Base-by-base conservation (phyloP, 1,140 invertebrate genomes). In the Maconellicoccus hirsutus region DNA sequence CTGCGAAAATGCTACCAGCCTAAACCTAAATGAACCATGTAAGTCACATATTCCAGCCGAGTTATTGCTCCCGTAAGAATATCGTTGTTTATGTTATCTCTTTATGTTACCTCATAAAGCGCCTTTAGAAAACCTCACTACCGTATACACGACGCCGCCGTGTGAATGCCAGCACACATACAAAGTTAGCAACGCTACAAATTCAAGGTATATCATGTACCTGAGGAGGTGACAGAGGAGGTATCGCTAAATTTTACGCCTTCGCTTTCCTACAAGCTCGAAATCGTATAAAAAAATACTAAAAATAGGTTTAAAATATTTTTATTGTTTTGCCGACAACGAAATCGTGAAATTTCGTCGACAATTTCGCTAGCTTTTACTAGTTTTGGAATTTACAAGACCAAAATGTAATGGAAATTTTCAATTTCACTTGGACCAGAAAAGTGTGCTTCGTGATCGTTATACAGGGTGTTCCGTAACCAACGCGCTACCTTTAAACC, bases 41-140 rank as follows among this genome's bases (percentile, higher is more conserved):
- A 52, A 52, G 42, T 52, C 42, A 52, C 42, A 52, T 52, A 52
- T 52, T 52, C 42, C 16, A 16, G n/a, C 42, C 42, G n/a, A 52
- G 42, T 52, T 52, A 52, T 52, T 52, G n/a, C 42, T 52, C 42
- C 42, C 42, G 42, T 19, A 52, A 52, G 42, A 52, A 52, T 52
- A 52, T 52, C 6, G 42, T 52, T 52, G 42, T 52, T 52, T 52
- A 52, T 52, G 42, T 52, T 52, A 52, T 52, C 42, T 52, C 42
- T 52, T 52, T 52, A 52, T 52, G 42, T 52, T 52, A 52, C 42
- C 42, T 52, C 42, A 52, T 52, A 52, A 52, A 52, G 12, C 42
- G 42, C 3, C 29, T 33, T 52, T 52, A 52, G 42, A n/a, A n/a
- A n/a, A n/a, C n/a, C n/a, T n/a, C n/a, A n/a, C n/a, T n/a, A n/a